A percentile compares a stretch with the other conserved stretches of the same genome.
phyloP scores from a whole-genome alignment of 2,888 invertebrate species.

The Drosophila greeni region DNA sequence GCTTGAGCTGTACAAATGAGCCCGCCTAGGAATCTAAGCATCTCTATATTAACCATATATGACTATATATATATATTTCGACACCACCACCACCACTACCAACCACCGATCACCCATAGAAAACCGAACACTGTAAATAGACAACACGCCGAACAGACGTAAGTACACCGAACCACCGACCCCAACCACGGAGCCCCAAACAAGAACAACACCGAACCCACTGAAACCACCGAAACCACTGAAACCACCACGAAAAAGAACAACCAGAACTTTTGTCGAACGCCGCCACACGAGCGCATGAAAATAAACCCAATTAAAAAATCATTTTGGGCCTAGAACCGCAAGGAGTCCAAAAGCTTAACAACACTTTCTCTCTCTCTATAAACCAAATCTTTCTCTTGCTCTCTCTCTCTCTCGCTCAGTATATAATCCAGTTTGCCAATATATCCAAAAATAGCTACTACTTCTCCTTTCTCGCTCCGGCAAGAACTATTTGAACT shows the following conservation, averaged over 20 bases:
- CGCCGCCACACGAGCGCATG: conserved; percentile 45
- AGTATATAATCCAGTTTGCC: conserved; percentile 31
- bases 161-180: conserved; percentile 49
- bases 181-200: conserved; percentile 1
- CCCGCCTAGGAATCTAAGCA: conserved; percentile 29
- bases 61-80: conserved; percentile 39
- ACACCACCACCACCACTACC: conserved; percentile 11
- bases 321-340: conserved; percentile 13
- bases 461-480: conserved; percentile 33
- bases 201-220: conserved; percentile 23
- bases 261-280: conserved; percentile 44
- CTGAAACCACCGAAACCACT: conserved; percentile 1
- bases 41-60: conserved; percentile 32
- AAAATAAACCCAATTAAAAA: conserved; percentile 23
- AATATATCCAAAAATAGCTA: conserved; percentile 22
- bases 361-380: conserved; percentile 24
- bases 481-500: conserved; percentile 66
- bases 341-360: conserved; percentile 20
- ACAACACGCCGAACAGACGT: conserved; percentile 59
- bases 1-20: conserved; percentile 37
- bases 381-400: conserved; percentile 26
- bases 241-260: conserved; percentile 36
- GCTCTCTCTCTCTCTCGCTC: conserved; percentile 9
- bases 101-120: conserved; percentile 34
- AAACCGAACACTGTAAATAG: conserved; percentile 62